Conservation (phyloP, 2,797 vertebrate species). For the Falco rusticolus region DNA sequence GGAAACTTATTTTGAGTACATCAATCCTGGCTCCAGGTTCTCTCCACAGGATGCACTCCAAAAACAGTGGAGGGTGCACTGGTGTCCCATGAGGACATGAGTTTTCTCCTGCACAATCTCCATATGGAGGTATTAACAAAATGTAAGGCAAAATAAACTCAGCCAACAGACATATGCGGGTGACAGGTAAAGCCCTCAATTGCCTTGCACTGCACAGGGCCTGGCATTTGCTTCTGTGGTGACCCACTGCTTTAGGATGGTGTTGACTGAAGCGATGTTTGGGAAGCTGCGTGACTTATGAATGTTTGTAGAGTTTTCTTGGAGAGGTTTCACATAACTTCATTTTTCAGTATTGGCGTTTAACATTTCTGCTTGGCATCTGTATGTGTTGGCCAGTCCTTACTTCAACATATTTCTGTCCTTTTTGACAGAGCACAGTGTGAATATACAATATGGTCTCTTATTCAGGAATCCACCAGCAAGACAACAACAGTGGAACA, state of each 20-base stretch:
- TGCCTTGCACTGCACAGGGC: accelerated
- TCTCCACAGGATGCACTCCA: not conserved
- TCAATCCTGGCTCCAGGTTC: not conserved
- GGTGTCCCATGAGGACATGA: not conserved
- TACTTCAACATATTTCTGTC: not conserved
- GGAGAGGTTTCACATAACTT: not conserved
- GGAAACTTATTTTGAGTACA: not conserved
- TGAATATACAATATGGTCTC: not conserved
- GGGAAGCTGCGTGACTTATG: not conserved
- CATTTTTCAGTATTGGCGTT: not conserved
- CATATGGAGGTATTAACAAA: not conserved
- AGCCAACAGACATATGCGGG: too few species aligned
- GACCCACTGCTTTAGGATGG: not conserved
- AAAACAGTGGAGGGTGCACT: not conserved
- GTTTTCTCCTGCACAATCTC: not conserved
- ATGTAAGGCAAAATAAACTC: not conserved
- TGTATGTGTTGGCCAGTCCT: not conserved
- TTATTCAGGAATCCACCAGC: not conserved
- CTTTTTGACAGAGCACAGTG: not conserved
- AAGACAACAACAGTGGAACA: not conserved
- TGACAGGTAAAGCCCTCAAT: not conserved
- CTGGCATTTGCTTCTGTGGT: not conserved
- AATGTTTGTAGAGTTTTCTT: not conserved
- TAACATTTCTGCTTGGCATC: not conserved
- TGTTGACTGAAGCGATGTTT: not conserved